Evolutionary conservation across 2,888 invertebrate species (phyloP), one percentile per base, ranked within the genome.

Genomic region (Cremastinae sp.): DNA sequence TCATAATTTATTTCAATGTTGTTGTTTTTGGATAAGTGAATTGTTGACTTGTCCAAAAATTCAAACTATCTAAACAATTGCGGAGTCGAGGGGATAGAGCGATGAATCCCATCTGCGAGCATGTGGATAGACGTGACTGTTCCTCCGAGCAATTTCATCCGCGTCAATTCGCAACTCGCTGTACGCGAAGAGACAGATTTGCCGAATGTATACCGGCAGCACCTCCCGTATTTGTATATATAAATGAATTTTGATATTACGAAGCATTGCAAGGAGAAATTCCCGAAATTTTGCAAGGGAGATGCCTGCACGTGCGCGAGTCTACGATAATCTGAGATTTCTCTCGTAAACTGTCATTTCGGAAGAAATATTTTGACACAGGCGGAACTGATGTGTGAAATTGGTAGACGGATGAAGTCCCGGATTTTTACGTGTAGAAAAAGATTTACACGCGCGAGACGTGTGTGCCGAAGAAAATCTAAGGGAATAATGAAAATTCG

Each of bases 61-160:
- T 45, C 45, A 12, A 45, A 28, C 1, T 7, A 1, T 53, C 7
- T 12, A 22, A 53, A 1, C 8, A 14, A 22, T 34, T 2, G 1
- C 8, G 12, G 10, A 12, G 28, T 53, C 12, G 28, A 54, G 22
- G n/a, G n/a, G 47, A n/a, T 20, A 49, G 49, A 18, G 12, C n/a
- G n/a, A n/a, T 8, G 28, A 38, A 34, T 34, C 14, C 28, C 56
- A 56, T 28, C 62, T 28, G n/a, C 36, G 16, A 9, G 12, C 38
- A 45, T 59, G 22, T 45, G 14, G 36, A 14, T 34, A 16, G 51
- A 47, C 54, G 45, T 64, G 59, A 49, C 58, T 36, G 59, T 58
- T 51, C 10, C 54, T 41, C 54, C 47, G 47, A 58, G 70, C 75
- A 75, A 68, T 75, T 72, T 53, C 72, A 47, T 64, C 62, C 51